Conservation (phyloP, 2,888 invertebrate species). For the Mythimna loreyi region DNA sequence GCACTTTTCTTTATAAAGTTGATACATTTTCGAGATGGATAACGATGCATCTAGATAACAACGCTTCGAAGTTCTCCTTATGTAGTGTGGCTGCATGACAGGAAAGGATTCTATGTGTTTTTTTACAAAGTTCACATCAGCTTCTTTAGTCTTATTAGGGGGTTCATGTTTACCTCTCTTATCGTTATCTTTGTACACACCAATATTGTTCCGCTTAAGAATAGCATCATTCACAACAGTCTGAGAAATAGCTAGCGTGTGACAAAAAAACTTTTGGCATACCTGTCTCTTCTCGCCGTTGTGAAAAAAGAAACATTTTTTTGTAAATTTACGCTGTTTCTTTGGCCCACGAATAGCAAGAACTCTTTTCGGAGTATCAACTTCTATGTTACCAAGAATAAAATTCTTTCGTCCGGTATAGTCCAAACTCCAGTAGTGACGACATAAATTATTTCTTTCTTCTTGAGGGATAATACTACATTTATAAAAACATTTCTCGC, state of each 20-base stretch:
- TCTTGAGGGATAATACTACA: not conserved
- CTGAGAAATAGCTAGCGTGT: slow-evolving; percentile 7
- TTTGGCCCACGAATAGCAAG: slow-evolving; percentile 19
- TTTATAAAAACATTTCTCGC: not conserved
- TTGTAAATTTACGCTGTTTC: slow-evolving; percentile 23
- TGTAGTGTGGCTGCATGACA: slow-evolving; percentile 14
- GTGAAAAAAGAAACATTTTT: slow-evolving; percentile 26
- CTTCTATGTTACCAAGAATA: slow-evolving; percentile 8
- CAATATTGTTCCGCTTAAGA: slow-evolving; percentile 5
- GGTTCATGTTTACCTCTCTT: slow-evolving; percentile 9
- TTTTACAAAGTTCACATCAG: too few species aligned
- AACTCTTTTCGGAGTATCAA: slow-evolving; percentile 14
- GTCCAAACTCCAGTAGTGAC: slow-evolving; percentile 13
- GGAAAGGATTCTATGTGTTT: slow-evolving; percentile 8
- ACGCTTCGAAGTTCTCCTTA: slow-evolving; percentile 8
- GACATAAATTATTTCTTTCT: slow-evolving; percentile 8
- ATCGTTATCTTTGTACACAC: slow-evolving; percentile 6
- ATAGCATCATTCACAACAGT: slow-evolving; percentile 9
- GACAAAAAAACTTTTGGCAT: slow-evolving; percentile 16
- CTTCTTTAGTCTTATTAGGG: slow-evolving; percentile 9
- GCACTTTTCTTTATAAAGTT: slow-evolving; percentile 25
- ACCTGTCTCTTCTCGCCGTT: slow-evolving; percentile 9
- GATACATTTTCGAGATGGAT: slow-evolving; percentile 27
- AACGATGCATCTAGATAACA: slow-evolving; percentile 6
- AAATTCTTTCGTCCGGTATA: slow-evolving; percentile 10